phyloP scores from a whole-genome alignment of 2,113 vertebrate genomes.

The Pomatorhinus ruficollis region DNA sequence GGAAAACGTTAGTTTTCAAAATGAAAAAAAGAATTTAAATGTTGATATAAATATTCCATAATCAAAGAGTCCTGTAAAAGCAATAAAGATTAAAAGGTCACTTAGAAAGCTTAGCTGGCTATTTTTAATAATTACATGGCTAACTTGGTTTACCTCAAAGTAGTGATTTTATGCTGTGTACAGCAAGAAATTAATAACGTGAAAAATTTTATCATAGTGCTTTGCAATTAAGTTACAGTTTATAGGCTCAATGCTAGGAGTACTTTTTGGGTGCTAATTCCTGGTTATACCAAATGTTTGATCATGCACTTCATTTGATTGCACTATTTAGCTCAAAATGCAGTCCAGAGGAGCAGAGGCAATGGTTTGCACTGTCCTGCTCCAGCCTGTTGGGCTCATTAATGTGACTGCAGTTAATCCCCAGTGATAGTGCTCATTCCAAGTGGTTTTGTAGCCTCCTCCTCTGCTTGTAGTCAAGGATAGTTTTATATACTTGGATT shows the following conservation, averaged over 20 bases:
- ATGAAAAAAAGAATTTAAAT: background rate
- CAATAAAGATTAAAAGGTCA: background rate
- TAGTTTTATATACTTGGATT: background rate
- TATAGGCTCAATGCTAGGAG: background rate
- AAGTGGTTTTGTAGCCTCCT: background rate
- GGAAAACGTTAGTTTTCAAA: constrained; percentile 1
- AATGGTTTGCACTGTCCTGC: background rate
- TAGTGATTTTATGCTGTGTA: background rate
- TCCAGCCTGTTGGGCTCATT: background rate
- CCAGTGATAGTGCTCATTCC: background rate
- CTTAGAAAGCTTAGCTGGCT: background rate
- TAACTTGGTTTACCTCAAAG: background rate
- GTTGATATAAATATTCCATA: background rate
- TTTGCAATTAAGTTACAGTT: background rate
- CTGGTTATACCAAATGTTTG: background rate
- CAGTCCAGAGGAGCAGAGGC: background rate
- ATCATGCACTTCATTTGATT: background rate
- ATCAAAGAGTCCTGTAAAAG: background rate
- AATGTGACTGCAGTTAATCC: background rate
- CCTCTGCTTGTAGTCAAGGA: background rate
- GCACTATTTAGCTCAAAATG: background rate
- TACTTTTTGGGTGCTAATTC: background rate
- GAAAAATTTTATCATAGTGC: background rate
- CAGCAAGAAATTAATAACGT: background rate
- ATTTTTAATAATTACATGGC: background rate